Evolutionary conservation across 1,140 invertebrate genomes (phyloP), one percentile per base, ranked within the genome.

Genomic region (Charaxes varanes): DNA sequence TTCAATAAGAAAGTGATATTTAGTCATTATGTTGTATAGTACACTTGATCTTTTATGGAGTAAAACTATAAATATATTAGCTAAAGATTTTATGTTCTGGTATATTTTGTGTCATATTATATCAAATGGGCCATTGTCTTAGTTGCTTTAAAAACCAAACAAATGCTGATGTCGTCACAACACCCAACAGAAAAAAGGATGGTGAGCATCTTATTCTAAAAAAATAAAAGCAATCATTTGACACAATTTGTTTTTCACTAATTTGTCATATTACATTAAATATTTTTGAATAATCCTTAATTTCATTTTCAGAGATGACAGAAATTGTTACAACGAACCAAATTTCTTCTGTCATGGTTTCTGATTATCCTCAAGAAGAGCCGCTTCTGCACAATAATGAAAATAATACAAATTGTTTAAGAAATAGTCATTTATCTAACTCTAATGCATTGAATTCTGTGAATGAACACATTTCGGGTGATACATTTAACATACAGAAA

Each of bases 101-200:
- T 68, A 52, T 44, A 56, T 44, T 62, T 53, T 59, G 28, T 34
- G 51, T 41, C 32, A 65, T 47, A 63, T 57, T 65, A 60, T 84
- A 61, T 90, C 90, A 87, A 92, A 91, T 92, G 90, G 90, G 90
- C 90, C 90, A 92, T 86, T 92, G 90, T 85, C 87, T 90, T 67
- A 90, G 90, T 68, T 92, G 91, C 83, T 91, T 90, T 72, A 89
- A 90, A 87, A 87, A 88, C 85, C 88, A 89, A 84, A 59, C 80
- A 54, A 80, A 86, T 86, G 84, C 80, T 85, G 84, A 87, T 86
- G 78, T 78, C 77, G 70, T 85, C 74, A 67, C 84, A 71, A 64
- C 86, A 84, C 68, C 85, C 74, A 55, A 79, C 66, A 59, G 80
- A 65, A 85, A 86, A 69, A 90, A 90, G 86, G 87, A 91, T 85